Conservation (phyloP, 2,888 invertebrate genomes). For the Yponomeuta sedellus region DNA sequence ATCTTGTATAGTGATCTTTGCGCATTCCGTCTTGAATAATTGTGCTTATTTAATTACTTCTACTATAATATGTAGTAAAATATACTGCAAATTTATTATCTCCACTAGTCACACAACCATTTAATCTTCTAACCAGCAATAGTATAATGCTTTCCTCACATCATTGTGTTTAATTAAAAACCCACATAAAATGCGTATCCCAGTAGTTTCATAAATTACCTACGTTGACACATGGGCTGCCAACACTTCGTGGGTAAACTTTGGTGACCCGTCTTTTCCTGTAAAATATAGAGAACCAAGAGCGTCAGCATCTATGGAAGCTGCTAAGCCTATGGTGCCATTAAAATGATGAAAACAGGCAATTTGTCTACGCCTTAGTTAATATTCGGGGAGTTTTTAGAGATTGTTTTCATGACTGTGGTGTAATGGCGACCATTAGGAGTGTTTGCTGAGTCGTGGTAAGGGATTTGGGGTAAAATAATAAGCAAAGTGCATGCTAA, state of each 20-base stretch:
- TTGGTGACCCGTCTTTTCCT: not conserved
- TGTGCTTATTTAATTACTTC: too few species aligned
- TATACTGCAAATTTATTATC: too few species aligned
- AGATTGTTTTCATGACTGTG: not conserved
- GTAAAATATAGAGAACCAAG: not conserved
- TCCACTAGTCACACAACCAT: not conserved
- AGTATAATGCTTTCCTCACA: not conserved
- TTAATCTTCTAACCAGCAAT: not conserved
- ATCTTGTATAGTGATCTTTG: too few species aligned
- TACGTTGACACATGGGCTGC: not conserved
- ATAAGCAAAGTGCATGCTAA: too few species aligned
- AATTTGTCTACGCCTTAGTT: conserved; percentile 7
- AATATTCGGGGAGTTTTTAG: not conserved
- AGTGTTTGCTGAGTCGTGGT: not conserved
- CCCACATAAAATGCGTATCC: not conserved
- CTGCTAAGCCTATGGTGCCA: not conserved
- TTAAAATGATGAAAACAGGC: conserved; percentile 10
- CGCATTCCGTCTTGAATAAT: too few species aligned
- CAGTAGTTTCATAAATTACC: not conserved
- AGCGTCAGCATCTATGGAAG: not conserved
- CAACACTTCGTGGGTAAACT: not conserved
- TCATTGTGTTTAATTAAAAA: not conserved
- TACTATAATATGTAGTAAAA: too few species aligned
- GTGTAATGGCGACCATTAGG: not conserved
- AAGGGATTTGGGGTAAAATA: not conserved